Percentiles rank a stretch among this genome's conserved stretches.
Evolutionary conservation across 2,113 vertebrate species (phyloP).

Genomic region (Trochalopteron elliotii): DNA sequence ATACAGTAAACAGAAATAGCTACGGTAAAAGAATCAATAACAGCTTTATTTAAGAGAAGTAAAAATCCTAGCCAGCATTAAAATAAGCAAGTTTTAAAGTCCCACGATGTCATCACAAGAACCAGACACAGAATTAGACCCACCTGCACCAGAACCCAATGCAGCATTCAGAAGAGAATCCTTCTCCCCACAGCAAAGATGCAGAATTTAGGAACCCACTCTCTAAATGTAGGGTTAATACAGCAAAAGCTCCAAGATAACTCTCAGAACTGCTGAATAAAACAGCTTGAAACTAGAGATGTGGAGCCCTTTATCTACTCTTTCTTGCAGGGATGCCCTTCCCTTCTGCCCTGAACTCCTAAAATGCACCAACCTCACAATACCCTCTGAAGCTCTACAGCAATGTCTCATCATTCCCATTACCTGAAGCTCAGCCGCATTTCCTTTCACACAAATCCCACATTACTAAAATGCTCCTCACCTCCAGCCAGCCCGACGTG

Average conservation of each 20-base stretch:
- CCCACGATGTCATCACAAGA: not conserved
- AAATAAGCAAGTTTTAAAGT: not conserved
- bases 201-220: not conserved
- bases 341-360: not conserved
- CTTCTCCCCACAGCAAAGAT: not conserved
- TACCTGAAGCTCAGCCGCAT: not conserved
- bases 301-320: not conserved
- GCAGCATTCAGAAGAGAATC: not conserved
- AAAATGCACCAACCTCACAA: not conserved
- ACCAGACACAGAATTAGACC: not conserved
- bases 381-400: not conserved
- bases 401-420: not conserved
- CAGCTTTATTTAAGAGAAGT: not conserved
- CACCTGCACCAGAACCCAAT: not conserved
- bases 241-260: not conserved
- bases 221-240: not conserved
- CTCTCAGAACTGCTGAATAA: not conserved
- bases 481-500: fast-evolving
- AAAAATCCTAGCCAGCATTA: not conserved
- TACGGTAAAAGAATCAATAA: not conserved
- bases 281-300: not conserved
- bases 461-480: not conserved
- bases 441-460: not conserved
- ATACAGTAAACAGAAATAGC: not conserved
- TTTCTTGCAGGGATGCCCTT: not conserved